These are phyloP conservation scores for Axea sp. DNA, from an alignment of 2,888 invertebrate species.

Conservation along the genomic window DNA sequence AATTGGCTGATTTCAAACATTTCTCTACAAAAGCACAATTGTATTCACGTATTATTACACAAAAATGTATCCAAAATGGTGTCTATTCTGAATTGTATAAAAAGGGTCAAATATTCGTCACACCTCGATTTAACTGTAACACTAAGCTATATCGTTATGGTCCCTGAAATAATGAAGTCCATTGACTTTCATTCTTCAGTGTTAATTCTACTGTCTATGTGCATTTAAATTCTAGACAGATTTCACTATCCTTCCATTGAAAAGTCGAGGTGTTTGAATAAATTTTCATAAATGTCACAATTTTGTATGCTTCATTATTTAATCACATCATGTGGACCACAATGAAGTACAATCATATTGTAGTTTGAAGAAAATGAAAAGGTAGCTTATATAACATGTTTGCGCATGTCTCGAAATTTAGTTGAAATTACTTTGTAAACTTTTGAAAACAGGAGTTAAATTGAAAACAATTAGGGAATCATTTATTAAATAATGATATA, in stretches of 20 bases:
- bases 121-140: slow-evolving; percentile 61
- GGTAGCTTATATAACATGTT: too few species aligned
- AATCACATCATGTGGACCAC: too few species aligned
- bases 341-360: too few species aligned
- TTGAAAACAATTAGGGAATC: too few species aligned
- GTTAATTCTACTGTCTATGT: neutral
- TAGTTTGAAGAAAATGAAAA: too few species aligned
- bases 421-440: too few species aligned
- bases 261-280: slow-evolving; percentile 52
- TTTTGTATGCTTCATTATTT: neutral
- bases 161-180: too few species aligned
- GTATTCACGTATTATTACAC: neutral
- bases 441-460: too few species aligned
- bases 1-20: neutral
- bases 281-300: neutral
- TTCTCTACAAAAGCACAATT: neutral
- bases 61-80: too few species aligned
- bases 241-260: slow-evolving; percentile 17
- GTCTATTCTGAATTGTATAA: neutral
- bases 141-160: too few species aligned
- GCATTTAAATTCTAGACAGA: neutral
- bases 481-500: neutral
- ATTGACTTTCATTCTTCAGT: neutral
- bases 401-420: too few species aligned
- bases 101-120: slow-evolving; percentile 5